These are phyloP conservation scores for Lepidochrysops patricia DNA, from an alignment of 2,888 invertebrate species.

Conservation along the genomic window DNA sequence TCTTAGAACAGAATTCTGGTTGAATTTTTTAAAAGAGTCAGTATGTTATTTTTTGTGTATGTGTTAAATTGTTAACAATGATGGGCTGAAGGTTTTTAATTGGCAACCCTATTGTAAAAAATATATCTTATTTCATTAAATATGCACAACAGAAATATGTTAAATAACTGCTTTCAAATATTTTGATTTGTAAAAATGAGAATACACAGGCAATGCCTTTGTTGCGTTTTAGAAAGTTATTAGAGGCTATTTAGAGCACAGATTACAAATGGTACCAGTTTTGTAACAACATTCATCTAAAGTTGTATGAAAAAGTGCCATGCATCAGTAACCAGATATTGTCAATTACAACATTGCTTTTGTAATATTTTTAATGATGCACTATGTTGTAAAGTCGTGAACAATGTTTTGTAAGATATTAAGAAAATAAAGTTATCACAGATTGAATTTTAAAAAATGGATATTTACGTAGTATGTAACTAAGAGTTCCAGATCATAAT, in stretches of 20 bases:
- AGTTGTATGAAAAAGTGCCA: not conserved
- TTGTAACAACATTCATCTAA: constrained; percentile 4
- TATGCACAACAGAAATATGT: too few relatives aligned
- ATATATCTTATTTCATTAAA: too few relatives aligned
- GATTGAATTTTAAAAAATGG: not conserved
- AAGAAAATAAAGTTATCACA: not conserved
- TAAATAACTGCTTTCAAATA: too few relatives aligned
- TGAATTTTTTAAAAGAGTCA: too few relatives aligned
- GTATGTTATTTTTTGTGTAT: too few relatives aligned
- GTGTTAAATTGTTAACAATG: too few relatives aligned
- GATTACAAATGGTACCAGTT: not conserved
- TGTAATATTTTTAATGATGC: not conserved
- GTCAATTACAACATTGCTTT: not conserved
- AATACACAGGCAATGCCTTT: not conserved
- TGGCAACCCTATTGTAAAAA: too few relatives aligned
- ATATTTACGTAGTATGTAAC: too few relatives aligned
- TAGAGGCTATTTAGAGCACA: not conserved
- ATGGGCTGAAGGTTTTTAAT: too few relatives aligned
- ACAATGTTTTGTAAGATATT: not conserved
- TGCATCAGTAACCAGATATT: not conserved
- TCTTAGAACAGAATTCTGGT: too few relatives aligned
- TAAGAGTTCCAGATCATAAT: too few relatives aligned
- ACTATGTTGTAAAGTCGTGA: not conserved
- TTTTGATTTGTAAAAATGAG: too few relatives aligned
- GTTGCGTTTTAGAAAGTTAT: constrained; percentile 2